Evolutionary conservation across 2,797 vertebrate genomes (phyloP).

Genomic region (Sciurus carolinensis): DNA sequence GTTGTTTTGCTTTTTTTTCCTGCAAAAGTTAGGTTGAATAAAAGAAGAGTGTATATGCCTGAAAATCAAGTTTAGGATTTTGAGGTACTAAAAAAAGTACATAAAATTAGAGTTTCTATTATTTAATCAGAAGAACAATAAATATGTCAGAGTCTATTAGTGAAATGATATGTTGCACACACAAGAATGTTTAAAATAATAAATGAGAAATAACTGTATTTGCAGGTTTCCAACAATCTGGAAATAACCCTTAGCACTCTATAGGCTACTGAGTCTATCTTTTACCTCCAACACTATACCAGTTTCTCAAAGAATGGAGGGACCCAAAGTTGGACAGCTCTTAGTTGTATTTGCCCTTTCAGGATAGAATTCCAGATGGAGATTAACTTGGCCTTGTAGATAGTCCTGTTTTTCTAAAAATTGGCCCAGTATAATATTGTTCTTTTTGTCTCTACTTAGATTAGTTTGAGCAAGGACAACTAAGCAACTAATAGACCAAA

Average conservation of each 20-base stretch:
- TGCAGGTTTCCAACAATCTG: conserved; percentile 17
- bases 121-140: conserved; percentile 53
- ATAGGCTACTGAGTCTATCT: background rate
- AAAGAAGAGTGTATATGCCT: background rate
- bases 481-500: conserved; percentile 52
- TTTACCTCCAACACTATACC: background rate
- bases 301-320: conserved; percentile 21
- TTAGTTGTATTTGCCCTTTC: background rate
- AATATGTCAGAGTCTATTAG: background rate
- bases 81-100: conserved; percentile 40
- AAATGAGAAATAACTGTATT: background rate
- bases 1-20: conserved; percentile 26
- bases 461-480: conserved; percentile 46
- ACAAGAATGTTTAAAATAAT: conserved; percentile 5
- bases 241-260: background rate
- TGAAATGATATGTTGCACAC: background rate
- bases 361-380: conserved; percentile 34
- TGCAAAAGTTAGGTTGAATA: conserved; percentile 53
- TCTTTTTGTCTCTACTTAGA: conserved; percentile 34
- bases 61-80: conserved; percentile 56
- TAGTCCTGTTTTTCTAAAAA: conserved; percentile 46
- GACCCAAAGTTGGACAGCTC: background rate
- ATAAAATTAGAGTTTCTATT: background rate
- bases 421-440: background rate
- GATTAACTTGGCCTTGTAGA: conserved; percentile 1